A percentile compares a stretch with the other conserved stretches of the same genome.
These are phyloP conservation scores for Ochlodes sylvanus DNA, from an alignment of 2,888 invertebrate species.

Conservation along the genomic window DNA sequence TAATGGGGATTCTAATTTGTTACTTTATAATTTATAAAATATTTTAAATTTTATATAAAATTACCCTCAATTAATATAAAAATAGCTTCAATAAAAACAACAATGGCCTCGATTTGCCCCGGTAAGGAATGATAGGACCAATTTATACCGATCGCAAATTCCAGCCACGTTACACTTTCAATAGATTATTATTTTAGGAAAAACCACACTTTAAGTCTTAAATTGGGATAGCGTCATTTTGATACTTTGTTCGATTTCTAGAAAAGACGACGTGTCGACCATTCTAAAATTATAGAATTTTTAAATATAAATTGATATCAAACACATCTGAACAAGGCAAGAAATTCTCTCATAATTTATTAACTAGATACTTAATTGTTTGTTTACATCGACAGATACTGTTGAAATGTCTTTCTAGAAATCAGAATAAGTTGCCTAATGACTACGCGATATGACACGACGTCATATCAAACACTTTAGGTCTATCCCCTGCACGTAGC, in stretches of 20 bases:
- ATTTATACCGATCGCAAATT: conserved; percentile 84
- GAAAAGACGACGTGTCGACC: conserved; percentile 13
- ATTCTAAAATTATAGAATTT: conserved; percentile 31
- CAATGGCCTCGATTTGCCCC: conserved; percentile 65
- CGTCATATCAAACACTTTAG: not conserved
- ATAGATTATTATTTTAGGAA: conserved; percentile 47
- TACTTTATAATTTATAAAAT: conserved; percentile 29
- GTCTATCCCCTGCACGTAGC: conserved; percentile 55
- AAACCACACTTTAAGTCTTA: conserved; percentile 64
- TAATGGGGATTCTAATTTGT: conserved; percentile 28
- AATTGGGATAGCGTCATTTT: conserved; percentile 55
- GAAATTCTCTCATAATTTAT: conserved; percentile 31
- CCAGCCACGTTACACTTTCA: conserved; percentile 54
- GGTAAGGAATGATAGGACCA: conserved; percentile 88
- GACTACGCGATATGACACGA: not conserved
- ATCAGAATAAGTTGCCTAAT: conserved; percentile 18
- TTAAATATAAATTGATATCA: conserved; percentile 26
- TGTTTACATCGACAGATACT: not conserved
- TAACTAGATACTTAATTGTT: conserved; percentile 11
- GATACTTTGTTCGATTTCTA: conserved; percentile 22
- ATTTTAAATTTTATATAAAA: conserved; percentile 35
- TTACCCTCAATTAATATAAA: conserved; percentile 43
- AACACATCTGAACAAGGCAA: conserved; percentile 36
- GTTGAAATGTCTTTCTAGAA: conserved; percentile 20
- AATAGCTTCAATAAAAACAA: conserved; percentile 51